Conservation (phyloP, 2,888 invertebrate genomes). For the Brenthis daphne region DNA sequence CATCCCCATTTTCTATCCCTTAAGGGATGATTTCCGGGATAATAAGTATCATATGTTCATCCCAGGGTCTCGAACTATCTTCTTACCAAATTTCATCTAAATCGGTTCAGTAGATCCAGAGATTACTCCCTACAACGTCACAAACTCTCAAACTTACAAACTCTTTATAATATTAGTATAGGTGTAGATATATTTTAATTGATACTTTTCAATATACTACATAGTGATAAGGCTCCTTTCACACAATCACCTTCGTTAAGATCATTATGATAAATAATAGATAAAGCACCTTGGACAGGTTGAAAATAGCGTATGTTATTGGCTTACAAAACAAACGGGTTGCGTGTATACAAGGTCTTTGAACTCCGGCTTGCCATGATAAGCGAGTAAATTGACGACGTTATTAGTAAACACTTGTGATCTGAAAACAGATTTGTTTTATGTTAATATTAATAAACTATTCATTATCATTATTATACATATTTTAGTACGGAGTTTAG, state of each 20-base stretch:
- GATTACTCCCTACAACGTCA: no score
- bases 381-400: constrained; percentile 28
- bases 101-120: no score
- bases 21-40: no score
- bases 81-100: no score
- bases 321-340: constrained; percentile 39
- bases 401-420: constrained; percentile 34
- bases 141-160: no score
- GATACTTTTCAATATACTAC: neutral
- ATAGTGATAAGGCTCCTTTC: constrained; percentile 14
- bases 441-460: constrained; percentile 30
- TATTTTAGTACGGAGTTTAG: no score
- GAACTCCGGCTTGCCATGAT: constrained; percentile 40
- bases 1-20: no score
- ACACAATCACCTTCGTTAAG: constrained; percentile 26
- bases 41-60: no score
- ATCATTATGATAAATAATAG: constrained; percentile 34
- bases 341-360: constrained; percentile 42
- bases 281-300: constrained; percentile 29
- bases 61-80: no score
- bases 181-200: neutral
- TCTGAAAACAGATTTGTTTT: constrained; percentile 32
- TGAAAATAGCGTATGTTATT: constrained; percentile 29
- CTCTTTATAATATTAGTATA: neutral
- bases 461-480: constrained; percentile 15